Percentiles rank a stretch among this genome's conserved stretches.
phyloP scores from a whole-genome alignment of 2,113 vertebrate species.

The Orthonyx spaldingii region DNA sequence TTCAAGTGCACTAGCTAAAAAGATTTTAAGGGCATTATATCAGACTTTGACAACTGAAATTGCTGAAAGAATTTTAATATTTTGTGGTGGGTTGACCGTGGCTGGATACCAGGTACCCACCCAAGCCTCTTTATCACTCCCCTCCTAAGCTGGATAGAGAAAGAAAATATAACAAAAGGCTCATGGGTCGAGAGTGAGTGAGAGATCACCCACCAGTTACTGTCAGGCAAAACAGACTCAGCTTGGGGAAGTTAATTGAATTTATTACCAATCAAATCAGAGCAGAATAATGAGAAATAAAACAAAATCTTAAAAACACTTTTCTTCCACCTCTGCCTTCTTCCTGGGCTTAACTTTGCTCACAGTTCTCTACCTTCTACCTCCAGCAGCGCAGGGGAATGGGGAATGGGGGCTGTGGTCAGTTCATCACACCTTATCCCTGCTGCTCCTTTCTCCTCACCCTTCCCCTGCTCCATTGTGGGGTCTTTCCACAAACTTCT shows the following conservation, averaged over 20 bases:
- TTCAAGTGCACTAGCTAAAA: not conserved
- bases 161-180: not conserved
- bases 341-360: not conserved
- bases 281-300: not conserved
- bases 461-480: not conserved
- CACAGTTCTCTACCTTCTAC: not conserved
- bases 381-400: not conserved
- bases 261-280: not conserved
- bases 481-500: not conserved
- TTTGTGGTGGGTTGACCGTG: not conserved
- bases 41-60: not conserved
- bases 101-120: not conserved
- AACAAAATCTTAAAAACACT: not conserved
- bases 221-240: not conserved
- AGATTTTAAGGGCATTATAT: not conserved
- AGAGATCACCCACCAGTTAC: not conserved
- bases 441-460: not conserved
- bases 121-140: not conserved
- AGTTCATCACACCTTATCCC: not conserved
- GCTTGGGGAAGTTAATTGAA: not conserved
- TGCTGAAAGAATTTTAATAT: not conserved
- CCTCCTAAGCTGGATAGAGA: not conserved
- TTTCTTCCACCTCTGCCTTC: not conserved
- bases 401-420: not conserved
- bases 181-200: rapidly evolving